Conservation (phyloP, 35 echinoderm and acorn worm species). For the Patiria miniata region DNA sequence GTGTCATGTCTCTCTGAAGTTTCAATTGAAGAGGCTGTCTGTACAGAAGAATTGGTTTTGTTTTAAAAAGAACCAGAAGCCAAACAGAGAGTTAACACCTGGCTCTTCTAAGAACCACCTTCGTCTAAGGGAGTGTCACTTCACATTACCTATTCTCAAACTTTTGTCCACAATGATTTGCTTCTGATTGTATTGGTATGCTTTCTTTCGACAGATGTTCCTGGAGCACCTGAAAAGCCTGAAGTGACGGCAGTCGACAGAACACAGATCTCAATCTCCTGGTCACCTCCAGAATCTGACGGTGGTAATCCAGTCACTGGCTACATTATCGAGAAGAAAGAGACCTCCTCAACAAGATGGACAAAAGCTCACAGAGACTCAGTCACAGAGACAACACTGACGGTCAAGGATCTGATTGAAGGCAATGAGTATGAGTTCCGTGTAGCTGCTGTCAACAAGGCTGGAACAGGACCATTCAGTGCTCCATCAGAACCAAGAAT, state of each 20-base stretch:
- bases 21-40: no score
- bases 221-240: conserved; percentile 66
- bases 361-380: conserved; percentile 61
- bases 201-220: conserved; percentile 39
- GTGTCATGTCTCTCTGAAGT: no score
- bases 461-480: conserved; percentile 78
- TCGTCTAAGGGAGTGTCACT: no score
- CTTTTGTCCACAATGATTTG: neutral
- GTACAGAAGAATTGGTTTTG: no score
- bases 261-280: conserved; percentile 73
- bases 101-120: no score
- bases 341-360: conserved; percentile 80
- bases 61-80: no score
- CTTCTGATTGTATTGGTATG: neutral
- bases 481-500: conserved; percentile 59
- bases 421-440: conserved; percentile 77
- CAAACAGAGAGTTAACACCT: no score
- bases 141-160: neutral
- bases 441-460: conserved; percentile 71
- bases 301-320: conserved; percentile 82
- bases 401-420: conserved; percentile 58
- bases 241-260: conserved; percentile 53
- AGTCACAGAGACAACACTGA: conserved; percentile 80
- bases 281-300: conserved; percentile 74
- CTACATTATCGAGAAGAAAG: conserved; percentile 88